Base-by-base conservation (phyloP, 2,888 invertebrate genomes). In the Cacoxenus indagator region DNA sequence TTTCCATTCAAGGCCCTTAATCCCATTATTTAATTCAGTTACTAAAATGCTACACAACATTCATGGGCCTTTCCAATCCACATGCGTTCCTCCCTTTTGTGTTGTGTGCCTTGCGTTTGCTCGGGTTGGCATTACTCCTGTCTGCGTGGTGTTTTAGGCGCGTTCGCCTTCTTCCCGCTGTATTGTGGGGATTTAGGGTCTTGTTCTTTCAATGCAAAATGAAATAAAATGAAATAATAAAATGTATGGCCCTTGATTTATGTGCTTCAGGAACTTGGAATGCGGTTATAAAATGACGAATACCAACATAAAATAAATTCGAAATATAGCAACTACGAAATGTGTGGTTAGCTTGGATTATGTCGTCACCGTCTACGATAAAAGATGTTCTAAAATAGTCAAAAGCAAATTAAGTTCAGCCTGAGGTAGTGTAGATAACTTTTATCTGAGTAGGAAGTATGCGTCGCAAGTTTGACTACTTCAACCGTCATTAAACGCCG, bases 171-270 rank as follows among this genome's bases (percentile, higher is more conserved):
- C n/a, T n/a, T n/a, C n/a, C n/a, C n/a, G n/a, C n/a, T n/a, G n/a
- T n/a, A n/a, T n/a, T n/a, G n/a, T n/a, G n/a, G n/a, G n/a, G n/a
- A n/a, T n/a, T n/a, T n/a, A n/a, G n/a, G 57, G 57, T 29, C 26
- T 57, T 57, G 24, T 37, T 61, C 6, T 5, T 22, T 14, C 22
- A 43, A 17, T 61, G 22, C 5, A 17, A 22, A 61, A 64, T 67
- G 26, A 67, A 61, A 64, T 67, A 43, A 67, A 67, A 64, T 22
- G 5, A 31, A 64, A 64, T 74, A 69, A 76, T 70, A 68, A 69
- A 70, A 76, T 76, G 70, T 70, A 76, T 76, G 76, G 64, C 70
- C 57, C 71, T 67, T 70, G 67, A 74, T 75, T 71, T 76, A 75
- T 73, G 48, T 29, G 17, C 14, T 37, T 37, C 37, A 1, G 2